Conservation (phyloP, 1,140 invertebrate species). For the Maconellicoccus hirsutus region DNA sequence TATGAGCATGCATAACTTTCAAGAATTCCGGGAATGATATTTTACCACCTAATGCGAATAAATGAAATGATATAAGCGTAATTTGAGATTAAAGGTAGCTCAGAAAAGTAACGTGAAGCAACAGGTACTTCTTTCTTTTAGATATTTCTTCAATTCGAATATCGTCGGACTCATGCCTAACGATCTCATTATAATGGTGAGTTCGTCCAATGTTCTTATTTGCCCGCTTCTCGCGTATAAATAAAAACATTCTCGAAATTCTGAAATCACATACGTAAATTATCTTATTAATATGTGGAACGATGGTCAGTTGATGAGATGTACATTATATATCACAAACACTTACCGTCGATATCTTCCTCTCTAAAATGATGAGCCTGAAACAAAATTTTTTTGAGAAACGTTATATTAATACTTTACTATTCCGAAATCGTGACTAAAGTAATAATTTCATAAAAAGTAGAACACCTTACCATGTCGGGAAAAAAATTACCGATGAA, state of each 20-base stretch:
- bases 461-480: no score
- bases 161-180: conserved; percentile 86
- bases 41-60: conserved; percentile 54
- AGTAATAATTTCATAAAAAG: no score
- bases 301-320: neutral
- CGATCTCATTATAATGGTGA: conserved; percentile 87
- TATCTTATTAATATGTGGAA: no score
- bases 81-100: no score
- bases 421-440: no score
- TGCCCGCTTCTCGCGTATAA: conserved; percentile 77
- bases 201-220: conserved; percentile 75
- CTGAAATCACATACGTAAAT: no score
- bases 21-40: conserved; percentile 93
- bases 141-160: conserved; percentile 71
- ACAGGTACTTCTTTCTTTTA: conserved; percentile 72
- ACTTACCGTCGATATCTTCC: conserved; percentile 67
- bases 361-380: conserved; percentile 67
- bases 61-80: conserved; percentile 6
- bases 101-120: no score
- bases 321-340: neutral
- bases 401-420: no score
- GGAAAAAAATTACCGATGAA: no score
- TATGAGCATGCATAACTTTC: conserved; percentile 89
- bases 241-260: conserved; percentile 90
- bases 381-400: no score